A percentile compares a stretch with the other conserved stretches of the same genome.
These are phyloP conservation scores for Acanthosepion esculentum DNA, from an alignment of 2,888 invertebrate species.

Conservation along the genomic window DNA sequence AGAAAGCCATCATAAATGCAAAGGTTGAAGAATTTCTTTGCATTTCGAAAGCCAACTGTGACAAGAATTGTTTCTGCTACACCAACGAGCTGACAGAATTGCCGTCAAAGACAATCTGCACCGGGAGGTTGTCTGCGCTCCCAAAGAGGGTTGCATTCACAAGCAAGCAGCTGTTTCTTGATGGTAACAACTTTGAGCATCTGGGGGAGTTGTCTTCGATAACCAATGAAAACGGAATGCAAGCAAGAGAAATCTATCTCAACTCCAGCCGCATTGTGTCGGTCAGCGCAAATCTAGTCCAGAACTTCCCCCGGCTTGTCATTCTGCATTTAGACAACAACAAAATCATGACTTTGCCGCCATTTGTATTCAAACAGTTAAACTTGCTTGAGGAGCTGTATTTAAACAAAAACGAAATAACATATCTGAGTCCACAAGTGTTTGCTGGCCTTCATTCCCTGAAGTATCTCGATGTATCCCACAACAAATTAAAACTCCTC, in stretches of 20 bases:
- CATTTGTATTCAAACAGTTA: constrained; percentile 40
- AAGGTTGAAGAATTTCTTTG: constrained; percentile 45
- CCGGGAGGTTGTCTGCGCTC: background rate
- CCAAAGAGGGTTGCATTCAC: background rate
- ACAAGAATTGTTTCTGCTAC: constrained; percentile 38
- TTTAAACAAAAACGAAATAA: constrained; percentile 38
- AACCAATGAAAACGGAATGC: background rate
- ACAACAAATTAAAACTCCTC: constrained; percentile 11
- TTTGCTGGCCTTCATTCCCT: constrained; percentile 13
- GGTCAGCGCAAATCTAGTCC: background rate
- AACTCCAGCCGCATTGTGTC: constrained; percentile 38
- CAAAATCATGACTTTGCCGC: background rate
- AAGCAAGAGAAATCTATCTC: constrained; percentile 42
- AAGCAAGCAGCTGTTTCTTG: background rate
- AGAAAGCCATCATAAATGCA: background rate
- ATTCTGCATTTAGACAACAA: constrained; percentile 48
- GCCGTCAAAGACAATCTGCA: constrained; percentile 5
- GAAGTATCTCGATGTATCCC: constrained; percentile 42
- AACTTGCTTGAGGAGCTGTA: constrained; percentile 44
- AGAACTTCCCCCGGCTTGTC: background rate
- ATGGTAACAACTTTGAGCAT: constrained; percentile 44
- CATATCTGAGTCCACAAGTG: background rate
- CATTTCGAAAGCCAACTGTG: background rate
- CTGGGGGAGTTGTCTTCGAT: background rate
- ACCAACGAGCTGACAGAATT: background rate